A percentile compares a stretch with the other conserved stretches of the same genome.
Evolutionary conservation across 2,888 invertebrate species (phyloP).

Genomic region (Troilus luridus): DNA sequence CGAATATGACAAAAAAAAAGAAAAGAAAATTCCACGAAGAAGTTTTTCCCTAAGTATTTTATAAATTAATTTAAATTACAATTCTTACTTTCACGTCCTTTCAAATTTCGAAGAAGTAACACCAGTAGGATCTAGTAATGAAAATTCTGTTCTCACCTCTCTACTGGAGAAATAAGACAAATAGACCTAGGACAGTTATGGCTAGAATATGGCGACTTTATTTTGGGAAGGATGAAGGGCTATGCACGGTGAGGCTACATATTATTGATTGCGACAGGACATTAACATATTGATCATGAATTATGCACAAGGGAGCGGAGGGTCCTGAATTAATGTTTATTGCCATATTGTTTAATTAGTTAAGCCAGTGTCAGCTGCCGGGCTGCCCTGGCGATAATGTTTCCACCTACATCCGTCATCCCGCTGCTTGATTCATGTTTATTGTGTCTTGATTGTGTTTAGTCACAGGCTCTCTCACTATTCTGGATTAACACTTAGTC

Average conservation of each 20-base stretch:
- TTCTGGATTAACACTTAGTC: slow-evolving; percentile 8
- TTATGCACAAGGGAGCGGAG: slow-evolving; percentile 59
- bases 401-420: slow-evolving; percentile 57
- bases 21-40: too few relatives aligned
- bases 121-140: neutral
- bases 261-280: slow-evolving; percentile 63
- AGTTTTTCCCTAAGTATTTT: too few relatives aligned
- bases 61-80: too few relatives aligned
- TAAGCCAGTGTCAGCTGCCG: slow-evolving; percentile 53
- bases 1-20: slow-evolving; percentile 61
- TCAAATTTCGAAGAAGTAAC: too few relatives aligned
- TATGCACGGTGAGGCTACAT: slow-evolving; percentile 57
- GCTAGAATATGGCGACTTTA: slow-evolving; percentile 61
- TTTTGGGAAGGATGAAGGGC: slow-evolving; percentile 50
- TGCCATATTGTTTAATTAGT: slow-evolving; percentile 64
- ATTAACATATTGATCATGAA: slow-evolving; percentile 64
- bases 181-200: neutral
- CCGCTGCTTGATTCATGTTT: slow-evolving; percentile 57
- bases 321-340: slow-evolving; percentile 64
- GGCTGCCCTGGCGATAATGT: slow-evolving; percentile 54
- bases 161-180: neutral
- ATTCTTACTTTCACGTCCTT: too few relatives aligned
- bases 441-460: slow-evolving; percentile 57
- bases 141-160: neutral
- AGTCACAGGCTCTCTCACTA: neutral